Evolutionary conservation across 2,797 vertebrate species (phyloP).

Genomic region (Apogon hyalosoma): DNA sequence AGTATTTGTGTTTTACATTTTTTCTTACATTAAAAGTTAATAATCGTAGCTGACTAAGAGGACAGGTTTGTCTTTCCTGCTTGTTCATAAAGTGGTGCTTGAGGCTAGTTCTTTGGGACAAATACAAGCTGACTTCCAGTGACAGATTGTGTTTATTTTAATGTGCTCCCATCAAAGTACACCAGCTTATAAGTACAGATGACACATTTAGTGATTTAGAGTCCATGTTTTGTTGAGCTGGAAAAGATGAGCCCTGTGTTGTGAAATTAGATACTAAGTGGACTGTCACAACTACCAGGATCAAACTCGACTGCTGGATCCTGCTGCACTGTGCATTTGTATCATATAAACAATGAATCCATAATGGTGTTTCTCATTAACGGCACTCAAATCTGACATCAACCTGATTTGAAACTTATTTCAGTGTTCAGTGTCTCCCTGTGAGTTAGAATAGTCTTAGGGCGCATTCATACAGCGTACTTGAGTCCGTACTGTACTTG

Average conservation of each 20-base stretch:
- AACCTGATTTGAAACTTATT: background rate
- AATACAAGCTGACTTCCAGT: conserved; percentile 4
- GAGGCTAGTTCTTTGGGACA: conserved; percentile 6
- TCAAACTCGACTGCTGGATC: conserved; percentile 5
- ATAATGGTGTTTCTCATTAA: background rate
- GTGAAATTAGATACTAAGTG: conserved; percentile 39
- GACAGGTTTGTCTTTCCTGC: conserved; percentile 17
- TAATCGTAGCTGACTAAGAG: background rate
- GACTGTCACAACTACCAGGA: conserved; percentile 20
- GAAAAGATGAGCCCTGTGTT: conserved; percentile 23
- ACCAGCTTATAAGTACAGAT: conserved; percentile 25
- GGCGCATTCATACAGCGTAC: too few species aligned
- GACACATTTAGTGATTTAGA: conserved; percentile 26
- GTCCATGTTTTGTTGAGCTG: conserved; percentile 31
- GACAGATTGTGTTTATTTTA: conserved; percentile 22
- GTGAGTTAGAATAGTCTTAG: background rate
- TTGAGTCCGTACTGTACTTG: too few species aligned
- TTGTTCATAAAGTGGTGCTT: conserved; percentile 33
- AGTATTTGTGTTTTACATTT: conserved; percentile 5
- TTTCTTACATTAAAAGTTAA: background rate
- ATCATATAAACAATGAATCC: background rate
- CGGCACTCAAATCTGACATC: background rate
- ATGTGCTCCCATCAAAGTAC: conserved; percentile 11
- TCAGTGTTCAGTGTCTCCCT: background rate
- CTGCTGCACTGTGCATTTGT: conserved; percentile 10